Conservation (phyloP, 2,888 invertebrate genomes). For the Anodontia alba region DNA sequence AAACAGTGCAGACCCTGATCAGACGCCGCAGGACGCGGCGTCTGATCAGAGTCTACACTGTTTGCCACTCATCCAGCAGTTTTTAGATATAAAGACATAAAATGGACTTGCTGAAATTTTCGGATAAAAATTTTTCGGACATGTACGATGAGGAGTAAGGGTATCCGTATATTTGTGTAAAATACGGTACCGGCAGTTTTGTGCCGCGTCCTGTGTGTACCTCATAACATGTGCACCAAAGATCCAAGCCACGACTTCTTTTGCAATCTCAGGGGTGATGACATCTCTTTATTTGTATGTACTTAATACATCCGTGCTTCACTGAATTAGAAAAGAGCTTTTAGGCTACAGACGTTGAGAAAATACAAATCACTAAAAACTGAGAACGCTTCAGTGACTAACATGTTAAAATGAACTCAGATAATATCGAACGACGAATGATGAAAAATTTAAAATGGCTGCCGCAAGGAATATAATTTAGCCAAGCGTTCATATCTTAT, state of each 20-base stretch:
- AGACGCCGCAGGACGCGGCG: too few relatives aligned
- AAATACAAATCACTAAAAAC: constrained; percentile 17
- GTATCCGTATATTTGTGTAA: too few relatives aligned
- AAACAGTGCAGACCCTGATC: too few relatives aligned
- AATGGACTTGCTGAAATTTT: too few relatives aligned
- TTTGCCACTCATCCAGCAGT: too few relatives aligned
- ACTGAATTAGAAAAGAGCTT: constrained; percentile 1
- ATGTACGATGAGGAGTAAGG: not conserved
- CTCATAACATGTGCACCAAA: not conserved
- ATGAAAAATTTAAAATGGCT: constrained; percentile 19
- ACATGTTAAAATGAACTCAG: constrained; percentile 12
- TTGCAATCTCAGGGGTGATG: not conserved
- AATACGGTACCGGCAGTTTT: too few relatives aligned
- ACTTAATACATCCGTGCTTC: constrained; percentile 7
- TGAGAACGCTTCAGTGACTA: not conserved
- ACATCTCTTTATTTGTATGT: constrained; percentile 7
- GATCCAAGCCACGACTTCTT: not conserved
- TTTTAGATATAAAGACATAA: too few relatives aligned
- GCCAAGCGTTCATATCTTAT: constrained; percentile 15
- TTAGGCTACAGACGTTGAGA: constrained; percentile 5
- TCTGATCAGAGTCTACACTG: too few relatives aligned
- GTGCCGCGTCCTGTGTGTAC: not conserved
- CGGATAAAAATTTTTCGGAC: too few relatives aligned
- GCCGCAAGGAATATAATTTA: constrained; percentile 11
- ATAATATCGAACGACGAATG: constrained; percentile 12